These are phyloP conservation scores for Lepidocyrtinus sp. DNA, from an alignment of 2,888 invertebrate species.

Conservation along the genomic window DNA sequence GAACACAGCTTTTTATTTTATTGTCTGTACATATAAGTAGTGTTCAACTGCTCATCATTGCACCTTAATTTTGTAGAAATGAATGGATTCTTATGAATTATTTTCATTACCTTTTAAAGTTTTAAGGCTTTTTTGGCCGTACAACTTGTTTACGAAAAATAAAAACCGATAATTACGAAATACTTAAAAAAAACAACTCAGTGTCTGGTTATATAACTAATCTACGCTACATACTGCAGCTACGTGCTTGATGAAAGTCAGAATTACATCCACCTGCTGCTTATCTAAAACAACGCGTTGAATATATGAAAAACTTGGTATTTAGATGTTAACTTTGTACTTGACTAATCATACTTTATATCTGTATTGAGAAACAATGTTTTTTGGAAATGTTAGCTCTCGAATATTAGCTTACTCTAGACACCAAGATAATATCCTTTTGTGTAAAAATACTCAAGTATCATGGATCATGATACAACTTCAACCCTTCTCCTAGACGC, in stretches of 20 bases:
- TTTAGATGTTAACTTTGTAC: too few species aligned
- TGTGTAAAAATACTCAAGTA: constrained; percentile 1
- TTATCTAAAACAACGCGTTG: too few species aligned
- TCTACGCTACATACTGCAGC: too few species aligned
- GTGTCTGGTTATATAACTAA: constrained; percentile 7
- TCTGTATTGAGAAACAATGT: background rate
- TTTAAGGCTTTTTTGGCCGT: background rate
- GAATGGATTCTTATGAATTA: background rate
- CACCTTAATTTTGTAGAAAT: background rate
- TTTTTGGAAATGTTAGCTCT: constrained; percentile 1
- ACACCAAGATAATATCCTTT: background rate
- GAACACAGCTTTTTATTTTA: too few species aligned
- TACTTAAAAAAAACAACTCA: background rate
- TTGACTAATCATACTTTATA: too few species aligned
- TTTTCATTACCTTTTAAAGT: background rate
- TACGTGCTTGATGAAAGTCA: too few species aligned
- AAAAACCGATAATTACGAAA: background rate
- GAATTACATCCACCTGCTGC: too few species aligned
- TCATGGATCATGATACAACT: constrained; percentile 10
- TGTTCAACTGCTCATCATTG: too few species aligned
- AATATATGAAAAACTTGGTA: too few species aligned
- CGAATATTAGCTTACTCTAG: too few species aligned
- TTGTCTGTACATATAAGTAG: too few species aligned
- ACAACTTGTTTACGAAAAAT: background rate
- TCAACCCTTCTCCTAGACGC: background rate